Conservation (phyloP, 2,113 vertebrate genomes). For the Morone saxatilis region DNA sequence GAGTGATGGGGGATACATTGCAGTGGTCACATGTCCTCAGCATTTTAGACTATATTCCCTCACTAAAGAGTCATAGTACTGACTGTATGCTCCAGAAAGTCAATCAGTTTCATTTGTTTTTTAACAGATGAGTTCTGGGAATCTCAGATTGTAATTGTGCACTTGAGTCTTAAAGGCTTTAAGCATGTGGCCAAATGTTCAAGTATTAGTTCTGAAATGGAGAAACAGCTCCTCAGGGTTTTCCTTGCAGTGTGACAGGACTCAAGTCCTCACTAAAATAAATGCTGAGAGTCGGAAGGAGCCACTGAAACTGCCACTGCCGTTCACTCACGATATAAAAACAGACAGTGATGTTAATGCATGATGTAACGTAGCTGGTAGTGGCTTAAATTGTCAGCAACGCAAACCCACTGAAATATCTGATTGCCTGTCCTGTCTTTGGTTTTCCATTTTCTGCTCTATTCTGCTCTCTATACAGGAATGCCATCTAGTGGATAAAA, state of each 20-base stretch:
- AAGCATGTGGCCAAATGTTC: conserved; percentile 38
- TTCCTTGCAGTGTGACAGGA: conserved; percentile 21
- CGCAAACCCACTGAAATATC: conserved; percentile 25
- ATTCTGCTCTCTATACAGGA: conserved; percentile 45
- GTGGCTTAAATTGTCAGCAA: conserved; percentile 18
- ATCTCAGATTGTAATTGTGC: conserved; percentile 39
- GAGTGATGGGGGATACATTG: conserved; percentile 4
- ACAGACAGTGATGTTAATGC: conserved; percentile 32
- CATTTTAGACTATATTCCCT: conserved; percentile 27
- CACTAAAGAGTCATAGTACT: background rate
- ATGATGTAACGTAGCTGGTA: conserved; percentile 34
- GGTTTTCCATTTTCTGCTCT: background rate
- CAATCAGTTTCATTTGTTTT: conserved; percentile 44
- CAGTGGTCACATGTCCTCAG: background rate
- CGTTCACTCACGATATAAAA: background rate
- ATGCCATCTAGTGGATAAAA: conserved; percentile 75
- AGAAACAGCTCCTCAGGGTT: conserved; percentile 26
- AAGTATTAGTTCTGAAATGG: conserved; percentile 21
- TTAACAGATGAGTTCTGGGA: conserved; percentile 37
- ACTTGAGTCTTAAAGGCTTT: conserved; percentile 40
- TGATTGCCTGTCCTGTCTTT: background rate
- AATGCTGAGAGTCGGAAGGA: background rate
- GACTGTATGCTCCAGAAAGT: conserved; percentile 36
- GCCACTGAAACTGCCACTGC: background rate
- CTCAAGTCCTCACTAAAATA: conserved; percentile 28